phyloP scores from a whole-genome alignment of 2,113 vertebrate genomes.

The Leptobrachium leishanense region DNA sequence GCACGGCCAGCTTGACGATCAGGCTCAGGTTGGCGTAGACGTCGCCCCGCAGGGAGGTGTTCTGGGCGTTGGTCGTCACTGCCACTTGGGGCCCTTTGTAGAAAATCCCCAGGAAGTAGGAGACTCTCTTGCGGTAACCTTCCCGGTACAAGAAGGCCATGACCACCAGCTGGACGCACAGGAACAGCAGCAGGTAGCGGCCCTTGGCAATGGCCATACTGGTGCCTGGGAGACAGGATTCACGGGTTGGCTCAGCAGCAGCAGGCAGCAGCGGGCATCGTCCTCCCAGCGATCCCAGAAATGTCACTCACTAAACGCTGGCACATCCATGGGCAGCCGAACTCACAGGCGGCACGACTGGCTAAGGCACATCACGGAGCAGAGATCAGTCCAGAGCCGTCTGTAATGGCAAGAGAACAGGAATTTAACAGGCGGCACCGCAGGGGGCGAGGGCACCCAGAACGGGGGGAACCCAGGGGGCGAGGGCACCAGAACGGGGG shows the following conservation, averaged over 20 bases:
- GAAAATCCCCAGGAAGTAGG: slow-evolving; percentile 73
- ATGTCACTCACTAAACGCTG: too few species aligned
- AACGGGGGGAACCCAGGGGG: not conserved
- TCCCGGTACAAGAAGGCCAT: slow-evolving; percentile 74
- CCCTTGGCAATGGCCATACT: slow-evolving; percentile 59
- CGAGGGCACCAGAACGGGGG: too few species aligned
- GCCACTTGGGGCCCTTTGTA: slow-evolving; percentile 54
- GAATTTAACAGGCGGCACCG: too few species aligned
- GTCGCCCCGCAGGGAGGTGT: slow-evolving; percentile 51
- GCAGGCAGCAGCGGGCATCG: too few species aligned
- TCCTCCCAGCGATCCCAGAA: too few species aligned
- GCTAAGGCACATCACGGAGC: too few species aligned
- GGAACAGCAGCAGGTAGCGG: slow-evolving; percentile 71
- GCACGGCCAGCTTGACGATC: slow-evolving; percentile 47
- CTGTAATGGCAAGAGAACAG: too few species aligned
- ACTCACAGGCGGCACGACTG: too few species aligned
- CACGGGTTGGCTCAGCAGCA: too few species aligned
- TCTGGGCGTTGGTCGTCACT: slow-evolving; percentile 8
- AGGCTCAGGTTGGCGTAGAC: slow-evolving; percentile 72
- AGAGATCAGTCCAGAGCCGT: too few species aligned
- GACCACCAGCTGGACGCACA: slow-evolving; percentile 75
- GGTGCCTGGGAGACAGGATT: not conserved
- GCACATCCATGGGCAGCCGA: too few species aligned
- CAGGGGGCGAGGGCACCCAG: not conserved
- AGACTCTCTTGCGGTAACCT: slow-evolving; percentile 68